phyloP scores from a whole-genome alignment of 2,888 invertebrate species.

The Apantesis nais region DNA sequence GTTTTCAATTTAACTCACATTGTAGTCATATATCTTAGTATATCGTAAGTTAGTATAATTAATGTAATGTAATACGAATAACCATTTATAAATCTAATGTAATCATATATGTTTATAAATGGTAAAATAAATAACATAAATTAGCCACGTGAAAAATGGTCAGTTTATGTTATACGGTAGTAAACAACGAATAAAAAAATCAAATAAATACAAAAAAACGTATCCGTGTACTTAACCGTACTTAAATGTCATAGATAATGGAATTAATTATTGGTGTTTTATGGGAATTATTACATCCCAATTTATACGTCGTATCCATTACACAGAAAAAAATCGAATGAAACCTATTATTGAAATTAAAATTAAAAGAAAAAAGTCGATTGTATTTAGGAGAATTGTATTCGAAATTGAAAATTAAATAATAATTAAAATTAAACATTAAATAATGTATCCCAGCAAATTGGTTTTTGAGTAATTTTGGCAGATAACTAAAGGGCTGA shows the following conservation, averaged over 20 bases:
- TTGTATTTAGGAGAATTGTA: neutral
- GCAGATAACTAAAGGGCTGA: conserved; percentile 48
- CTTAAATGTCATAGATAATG: conserved; percentile 78
- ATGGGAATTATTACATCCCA: conserved; percentile 55
- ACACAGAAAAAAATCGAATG: conserved; percentile 48
- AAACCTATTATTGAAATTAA: neutral
- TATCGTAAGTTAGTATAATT: conserved; percentile 77
- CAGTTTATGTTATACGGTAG: conserved; percentile 71
- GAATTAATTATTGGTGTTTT: conserved; percentile 74
- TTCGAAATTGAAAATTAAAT: conserved; percentile 9
- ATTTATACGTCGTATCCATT: conserved; percentile 74
- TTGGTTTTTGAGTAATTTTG: conserved; percentile 18
- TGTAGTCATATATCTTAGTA: conserved; percentile 71
- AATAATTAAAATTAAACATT: neutral
- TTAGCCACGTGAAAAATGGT: conserved; percentile 51
- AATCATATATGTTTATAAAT: conserved; percentile 60
- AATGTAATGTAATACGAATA: conserved; percentile 80
- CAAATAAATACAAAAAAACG: conserved; percentile 77
- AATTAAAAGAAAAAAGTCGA: neutral
- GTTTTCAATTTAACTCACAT: conserved; percentile 84
- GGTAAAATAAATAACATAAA: conserved; percentile 59
- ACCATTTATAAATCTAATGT: conserved; percentile 51
- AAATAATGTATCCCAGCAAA: neutral
- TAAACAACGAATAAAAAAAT: conserved; percentile 81
- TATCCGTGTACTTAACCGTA: conserved; percentile 71